Conservation (phyloP, 2,888 invertebrate genomes). For the Ectropis crepuscularia region DNA sequence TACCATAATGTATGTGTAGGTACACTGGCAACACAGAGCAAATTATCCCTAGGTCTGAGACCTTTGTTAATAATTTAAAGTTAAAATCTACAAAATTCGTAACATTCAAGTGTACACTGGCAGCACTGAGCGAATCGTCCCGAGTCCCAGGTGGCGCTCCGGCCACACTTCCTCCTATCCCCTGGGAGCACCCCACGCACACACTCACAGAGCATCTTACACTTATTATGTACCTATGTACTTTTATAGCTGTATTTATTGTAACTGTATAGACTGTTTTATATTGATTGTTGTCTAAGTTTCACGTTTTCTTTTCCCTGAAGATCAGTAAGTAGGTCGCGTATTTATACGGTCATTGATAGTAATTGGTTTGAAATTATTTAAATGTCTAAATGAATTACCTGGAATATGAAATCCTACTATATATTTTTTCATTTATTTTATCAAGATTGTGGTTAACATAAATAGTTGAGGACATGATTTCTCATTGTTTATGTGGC, state of each 20-base stretch:
- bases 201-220: slow-evolving; percentile 55
- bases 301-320: slow-evolving; percentile 22
- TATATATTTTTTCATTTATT: no score
- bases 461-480: no score
- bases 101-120: slow-evolving; percentile 1
- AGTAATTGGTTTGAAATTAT: slow-evolving; percentile 1
- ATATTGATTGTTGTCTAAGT: slow-evolving; percentile 30
- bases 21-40: no score
- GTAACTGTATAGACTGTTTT: slow-evolving; percentile 36
- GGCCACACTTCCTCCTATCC: slow-evolving; percentile 80
- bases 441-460: no score
- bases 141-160: slow-evolving; percentile 79
- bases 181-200: slow-evolving; percentile 70
- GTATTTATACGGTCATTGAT: slow-evolving; percentile 5
- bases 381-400: not conserved
- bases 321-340: slow-evolving; percentile 12
- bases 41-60: no score
- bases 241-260: slow-evolving; percentile 43
- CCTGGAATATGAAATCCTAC: no score
- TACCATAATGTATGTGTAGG: no score
- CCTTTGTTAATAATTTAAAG: no score
- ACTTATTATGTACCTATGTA: slow-evolving; percentile 31
- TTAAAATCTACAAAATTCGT: slow-evolving; percentile 25
- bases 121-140: slow-evolving; percentile 9
- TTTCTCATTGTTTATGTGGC: no score